Conservation (phyloP, 2,888 invertebrate species). For the Drosophila putrida region DNA sequence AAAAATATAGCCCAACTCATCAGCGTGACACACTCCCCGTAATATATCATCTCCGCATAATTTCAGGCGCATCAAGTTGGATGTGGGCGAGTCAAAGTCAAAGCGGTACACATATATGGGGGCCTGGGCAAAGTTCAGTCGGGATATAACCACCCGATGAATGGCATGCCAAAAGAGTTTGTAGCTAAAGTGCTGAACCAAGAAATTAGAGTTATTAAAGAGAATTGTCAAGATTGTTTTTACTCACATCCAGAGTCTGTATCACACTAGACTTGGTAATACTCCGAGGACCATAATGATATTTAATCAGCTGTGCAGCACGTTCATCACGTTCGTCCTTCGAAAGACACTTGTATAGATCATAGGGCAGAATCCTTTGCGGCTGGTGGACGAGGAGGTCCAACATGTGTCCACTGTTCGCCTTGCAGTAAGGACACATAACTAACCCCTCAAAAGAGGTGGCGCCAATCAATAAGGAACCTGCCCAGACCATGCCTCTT, state of each 20-base stretch:
- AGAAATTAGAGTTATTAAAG: not conserved
- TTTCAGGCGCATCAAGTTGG: constrained; percentile 76
- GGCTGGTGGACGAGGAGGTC: constrained; percentile 56
- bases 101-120: constrained; percentile 83
- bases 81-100: constrained; percentile 83
- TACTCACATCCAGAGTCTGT: constrained; percentile 81
- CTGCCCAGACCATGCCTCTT: constrained; percentile 76
- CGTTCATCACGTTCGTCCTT: constrained; percentile 45
- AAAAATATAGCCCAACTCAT: constrained; percentile 83
- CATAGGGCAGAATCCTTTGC: constrained; percentile 69
- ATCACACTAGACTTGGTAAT: constrained; percentile 62
- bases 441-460: constrained; percentile 82
- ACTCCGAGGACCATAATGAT: constrained; percentile 83
- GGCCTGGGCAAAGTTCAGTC: constrained; percentile 66
- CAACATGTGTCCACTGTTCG: constrained; percentile 47
- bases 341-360: constrained; percentile 56
- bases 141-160: constrained; percentile 77
- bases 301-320: constrained; percentile 81
- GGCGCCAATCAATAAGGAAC: constrained; percentile 83
- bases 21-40: constrained; percentile 83
- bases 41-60: constrained; percentile 77
- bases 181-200: constrained; percentile 76
- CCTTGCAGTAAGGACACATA: constrained; percentile 66
- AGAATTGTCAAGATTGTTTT: not conserved
- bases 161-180: constrained; percentile 84